Evolutionary conservation across 2,113 vertebrate species (phyloP), one percentile per base, ranked within the genome.

Genomic region (Passer montanus): DNA sequence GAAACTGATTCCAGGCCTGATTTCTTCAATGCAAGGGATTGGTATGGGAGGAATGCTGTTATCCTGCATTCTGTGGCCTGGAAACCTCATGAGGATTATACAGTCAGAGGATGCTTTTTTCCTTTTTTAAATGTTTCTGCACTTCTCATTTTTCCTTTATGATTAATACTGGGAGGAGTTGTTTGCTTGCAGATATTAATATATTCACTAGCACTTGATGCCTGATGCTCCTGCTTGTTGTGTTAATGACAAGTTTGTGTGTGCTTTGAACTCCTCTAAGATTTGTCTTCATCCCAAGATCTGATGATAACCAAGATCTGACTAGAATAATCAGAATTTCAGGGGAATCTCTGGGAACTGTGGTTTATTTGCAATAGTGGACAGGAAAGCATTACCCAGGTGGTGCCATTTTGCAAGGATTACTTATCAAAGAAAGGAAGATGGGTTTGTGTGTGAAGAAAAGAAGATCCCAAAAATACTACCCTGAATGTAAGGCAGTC

Each of bases 41-140:
- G 98, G 97, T 97, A 98, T 98, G 98, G 97, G 79, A 98, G 92
- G 98, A 98, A 98, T 98, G 98, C 52, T 47, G 95, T 97, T 97
- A 94, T 95, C 94, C 96, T 95, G 91, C 96, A 96, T 97, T 96
- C 86, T 96, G 95, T 93, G 92, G 95, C 96, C 94, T 91, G 83
- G 85, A 94, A 97, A 76, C 93, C 97, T 89, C 94, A 58, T 74
- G 94, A 81, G 96, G 96, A 95, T 97, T 96, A 92, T 28, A 11
- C 56, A 96, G 59, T 93, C 62, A 70, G 87, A 84, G 52, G 83
- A 60, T 77, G 72, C 16, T 87, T 44, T 81, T n/a, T 41, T 37
- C 35, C 1, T 46, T n/a, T 35, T 58, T 55, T 0, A 28, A 46
- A 43, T 75, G 30, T 89, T 80, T 72, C 56, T 67, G 28, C 27